Evolutionary conservation across 2,888 invertebrate species (phyloP).

Genomic region (Hipparchia semele): DNA sequence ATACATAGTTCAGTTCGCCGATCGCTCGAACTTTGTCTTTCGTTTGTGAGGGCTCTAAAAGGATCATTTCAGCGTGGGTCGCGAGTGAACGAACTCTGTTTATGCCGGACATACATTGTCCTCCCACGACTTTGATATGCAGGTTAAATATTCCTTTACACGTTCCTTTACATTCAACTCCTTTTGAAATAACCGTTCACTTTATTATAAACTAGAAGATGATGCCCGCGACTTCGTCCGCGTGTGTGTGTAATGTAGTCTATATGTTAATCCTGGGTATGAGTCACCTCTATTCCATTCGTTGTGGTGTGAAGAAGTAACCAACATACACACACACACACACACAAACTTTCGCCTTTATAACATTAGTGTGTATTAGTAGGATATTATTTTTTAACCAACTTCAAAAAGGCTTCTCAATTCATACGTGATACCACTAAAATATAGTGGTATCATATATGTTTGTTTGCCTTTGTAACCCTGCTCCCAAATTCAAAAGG

Average conservation of each 20-base stretch:
- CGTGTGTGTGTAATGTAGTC: too few species aligned
- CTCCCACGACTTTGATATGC: slow-evolving; percentile 36
- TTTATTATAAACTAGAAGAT: neutral
- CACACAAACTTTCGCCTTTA: too few species aligned
- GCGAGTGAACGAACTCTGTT: slow-evolving; percentile 40
- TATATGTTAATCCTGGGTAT: too few species aligned
- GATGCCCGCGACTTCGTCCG: too few species aligned
- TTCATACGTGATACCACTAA: too few species aligned
- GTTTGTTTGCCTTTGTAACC: neutral
- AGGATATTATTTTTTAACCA: neutral
- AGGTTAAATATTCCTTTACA: slow-evolving; percentile 25
- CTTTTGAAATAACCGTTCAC: slow-evolving; percentile 1
- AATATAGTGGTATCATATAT: neutral
- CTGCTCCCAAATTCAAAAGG: too few species aligned
- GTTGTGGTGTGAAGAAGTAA: too few species aligned
- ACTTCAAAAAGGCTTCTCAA: too few species aligned
- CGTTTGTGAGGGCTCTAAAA: slow-evolving; percentile 29
- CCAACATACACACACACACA: too few species aligned
- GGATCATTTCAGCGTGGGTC: slow-evolving; percentile 37
- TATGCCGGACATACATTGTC: slow-evolving; percentile 38
- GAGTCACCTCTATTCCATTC: too few species aligned
- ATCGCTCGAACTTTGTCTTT: neutral
- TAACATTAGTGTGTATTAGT: too few species aligned
- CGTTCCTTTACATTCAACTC: slow-evolving; percentile 19
- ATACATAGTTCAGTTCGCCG: too few species aligned